Evolutionary conservation across 1,140 invertebrate genomes (phyloP).

Genomic region (Lucilia sericata): DNA sequence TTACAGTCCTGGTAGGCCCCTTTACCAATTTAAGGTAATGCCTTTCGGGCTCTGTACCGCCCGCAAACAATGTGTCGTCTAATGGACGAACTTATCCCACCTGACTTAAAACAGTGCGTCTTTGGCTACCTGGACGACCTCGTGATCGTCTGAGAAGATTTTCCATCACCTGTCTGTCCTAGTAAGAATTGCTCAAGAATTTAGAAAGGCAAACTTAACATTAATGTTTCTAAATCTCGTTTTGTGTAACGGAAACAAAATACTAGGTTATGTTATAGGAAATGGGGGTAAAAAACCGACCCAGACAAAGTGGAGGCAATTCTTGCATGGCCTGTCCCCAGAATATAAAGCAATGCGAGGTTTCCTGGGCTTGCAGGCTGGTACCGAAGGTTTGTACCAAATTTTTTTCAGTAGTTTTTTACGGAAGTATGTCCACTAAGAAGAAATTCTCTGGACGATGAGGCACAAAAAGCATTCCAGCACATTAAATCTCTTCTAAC

Average conservation of each 20-base stretch:
- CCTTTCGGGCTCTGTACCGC: constrained; percentile 52
- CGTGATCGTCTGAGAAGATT: constrained; percentile 28
- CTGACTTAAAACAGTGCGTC: constrained; percentile 55
- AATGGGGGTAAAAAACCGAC: constrained; percentile 60
- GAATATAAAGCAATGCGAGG: too few relatives aligned
- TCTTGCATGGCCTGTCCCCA: neutral
- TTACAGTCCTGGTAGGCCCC: constrained; percentile 60
- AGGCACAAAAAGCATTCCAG: constrained; percentile 4
- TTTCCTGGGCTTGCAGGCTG: too few relatives aligned
- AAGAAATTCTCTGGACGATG: neutral
- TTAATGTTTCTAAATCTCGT: constrained; percentile 53
- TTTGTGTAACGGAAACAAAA: constrained; percentile 53
- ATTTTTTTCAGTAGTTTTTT: too few relatives aligned
- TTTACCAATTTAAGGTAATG: constrained; percentile 54
- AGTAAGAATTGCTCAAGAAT: neutral
- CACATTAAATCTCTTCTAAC: neutral
- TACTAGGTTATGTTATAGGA: constrained; percentile 42
- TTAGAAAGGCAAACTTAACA: constrained; percentile 48
- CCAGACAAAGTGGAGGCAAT: constrained; percentile 55
- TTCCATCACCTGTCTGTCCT: constrained; percentile 37
- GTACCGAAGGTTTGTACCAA: too few relatives aligned
- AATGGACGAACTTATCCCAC: constrained; percentile 58
- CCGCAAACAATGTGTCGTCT: constrained; percentile 45
- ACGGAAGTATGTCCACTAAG: too few relatives aligned
- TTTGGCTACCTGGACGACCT: constrained; percentile 49